phyloP scores from a whole-genome alignment of 2,888 invertebrate species.

The Andrena haemorrhoa region DNA sequence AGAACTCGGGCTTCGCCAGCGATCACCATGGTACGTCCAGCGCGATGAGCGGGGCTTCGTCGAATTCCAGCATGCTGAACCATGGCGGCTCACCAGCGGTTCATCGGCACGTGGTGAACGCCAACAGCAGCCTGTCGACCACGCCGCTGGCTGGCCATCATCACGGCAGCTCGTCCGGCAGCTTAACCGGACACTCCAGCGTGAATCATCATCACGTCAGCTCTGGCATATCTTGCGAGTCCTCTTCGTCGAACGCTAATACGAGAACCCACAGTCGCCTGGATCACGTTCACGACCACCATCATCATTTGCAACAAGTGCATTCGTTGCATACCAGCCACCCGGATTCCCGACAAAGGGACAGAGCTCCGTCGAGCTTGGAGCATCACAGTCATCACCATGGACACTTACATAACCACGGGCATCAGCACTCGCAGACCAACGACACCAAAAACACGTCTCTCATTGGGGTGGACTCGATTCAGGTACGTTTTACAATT shows the following conservation, averaged over 20 bases:
- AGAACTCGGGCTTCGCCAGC: slow-evolving; percentile 55
- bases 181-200: slow-evolving; percentile 71
- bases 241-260: slow-evolving; percentile 79
- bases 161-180: slow-evolving; percentile 76
- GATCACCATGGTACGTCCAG: slow-evolving; percentile 73
- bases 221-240: slow-evolving; percentile 80
- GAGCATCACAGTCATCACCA: slow-evolving; percentile 72
- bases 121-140: slow-evolving; percentile 72
- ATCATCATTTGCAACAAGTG: slow-evolving; percentile 74
- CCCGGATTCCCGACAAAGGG: slow-evolving; percentile 72
- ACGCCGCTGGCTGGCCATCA: slow-evolving; percentile 75
- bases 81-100: slow-evolving; percentile 74
- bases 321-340: slow-evolving; percentile 65
- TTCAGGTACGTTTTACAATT: slow-evolving; percentile 73
- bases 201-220: slow-evolving; percentile 77
- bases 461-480: slow-evolving; percentile 77
- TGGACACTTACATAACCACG: slow-evolving; percentile 70
- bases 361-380: slow-evolving; percentile 70
- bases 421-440: slow-evolving; percentile 65
- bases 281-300: slow-evolving; percentile 79
- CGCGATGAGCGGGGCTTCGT: slow-evolving; percentile 75
- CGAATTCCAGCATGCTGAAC: slow-evolving; percentile 77
- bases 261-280: slow-evolving; percentile 77
- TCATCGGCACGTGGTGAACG: slow-evolving; percentile 69
- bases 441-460: slow-evolving; percentile 76